phyloP scores from a whole-genome alignment of 2,113 vertebrate genomes.

The Zosterops borbonicus region DNA sequence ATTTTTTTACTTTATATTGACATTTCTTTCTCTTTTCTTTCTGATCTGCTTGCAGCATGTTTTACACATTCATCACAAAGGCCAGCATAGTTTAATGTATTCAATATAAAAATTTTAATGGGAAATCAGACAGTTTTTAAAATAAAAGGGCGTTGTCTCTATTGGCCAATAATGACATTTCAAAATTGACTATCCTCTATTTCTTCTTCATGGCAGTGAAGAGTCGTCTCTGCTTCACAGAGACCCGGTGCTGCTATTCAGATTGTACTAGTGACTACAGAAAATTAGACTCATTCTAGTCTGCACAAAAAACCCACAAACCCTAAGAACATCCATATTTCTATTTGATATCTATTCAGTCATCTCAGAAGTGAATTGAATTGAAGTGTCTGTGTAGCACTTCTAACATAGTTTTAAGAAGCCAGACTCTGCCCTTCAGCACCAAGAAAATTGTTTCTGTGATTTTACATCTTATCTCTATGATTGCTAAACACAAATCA shows the following conservation, averaged over 20 bases:
- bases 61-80: conserved; percentile 40
- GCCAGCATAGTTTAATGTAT: neutral
- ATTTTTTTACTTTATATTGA: conserved; percentile 26
- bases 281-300: neutral
- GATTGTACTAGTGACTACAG: neutral
- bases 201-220: neutral
- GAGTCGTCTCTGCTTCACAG: neutral
- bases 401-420: neutral
- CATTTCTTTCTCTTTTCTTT: conserved; percentile 28
- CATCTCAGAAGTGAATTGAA: neutral
- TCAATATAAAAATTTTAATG: neutral
- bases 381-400: neutral
- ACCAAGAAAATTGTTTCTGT: neutral
- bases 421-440: neutral
- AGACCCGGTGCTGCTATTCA: neutral
- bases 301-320: neutral
- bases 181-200: neutral
- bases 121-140: neutral
- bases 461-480: neutral
- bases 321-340: neutral
- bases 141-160: neutral
- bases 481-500: neutral
- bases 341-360: neutral
- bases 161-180: neutral
- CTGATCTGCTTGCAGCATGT: neutral